Evolutionary conservation across 2,113 vertebrate species (phyloP), one percentile per base, ranked within the genome.

Genomic region (Phaethon lepturus): DNA sequence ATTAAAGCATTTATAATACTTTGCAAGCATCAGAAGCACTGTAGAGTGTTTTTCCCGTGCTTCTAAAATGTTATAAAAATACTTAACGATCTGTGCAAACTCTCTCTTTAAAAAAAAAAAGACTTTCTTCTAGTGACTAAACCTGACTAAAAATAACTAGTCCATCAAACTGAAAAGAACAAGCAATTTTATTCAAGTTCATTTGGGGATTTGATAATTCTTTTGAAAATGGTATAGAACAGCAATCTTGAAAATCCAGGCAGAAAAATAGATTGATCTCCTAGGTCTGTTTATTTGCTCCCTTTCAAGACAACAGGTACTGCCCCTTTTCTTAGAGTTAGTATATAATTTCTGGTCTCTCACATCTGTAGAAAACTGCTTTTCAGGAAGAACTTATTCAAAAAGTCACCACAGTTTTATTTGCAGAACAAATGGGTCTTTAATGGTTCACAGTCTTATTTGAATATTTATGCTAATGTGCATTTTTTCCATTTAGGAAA

Each of bases 91-190:
- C 94, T 78, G 22, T 82, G 45, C 62, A 93, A 92, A 72, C 38
- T 64, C 59, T 50, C 23, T 49, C 29, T 33, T 17, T 17, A 40
- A 38, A 62, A 63, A 62, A 59, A 25, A 82, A 93, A 90, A 76
- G 75, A 53, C 68, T 85, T 92, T 44, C 69, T 94, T 91, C 56
- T 45, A 93, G 72, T 35, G 3, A 94, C 87, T 95, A 96, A 97
- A 90, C 50, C 67, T 42, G 28, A 53, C 92, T 96, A 97, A 97
- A 97, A 96, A 95, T 97, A 97, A 75, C 90, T 78, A 83, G 63
- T 93, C 90, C 93, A 80, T 96, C 84, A 95, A 94, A 58, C 68
- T 91, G 58, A 90, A 93, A 75, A 73, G 84, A 88, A 76, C 79
- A 89, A n/a, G 44, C 20, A 78, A 62, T 95, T 92, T 78, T 53